phyloP scores from a whole-genome alignment of 2,888 invertebrate genomes.

The Sialis fuliginosa region DNA sequence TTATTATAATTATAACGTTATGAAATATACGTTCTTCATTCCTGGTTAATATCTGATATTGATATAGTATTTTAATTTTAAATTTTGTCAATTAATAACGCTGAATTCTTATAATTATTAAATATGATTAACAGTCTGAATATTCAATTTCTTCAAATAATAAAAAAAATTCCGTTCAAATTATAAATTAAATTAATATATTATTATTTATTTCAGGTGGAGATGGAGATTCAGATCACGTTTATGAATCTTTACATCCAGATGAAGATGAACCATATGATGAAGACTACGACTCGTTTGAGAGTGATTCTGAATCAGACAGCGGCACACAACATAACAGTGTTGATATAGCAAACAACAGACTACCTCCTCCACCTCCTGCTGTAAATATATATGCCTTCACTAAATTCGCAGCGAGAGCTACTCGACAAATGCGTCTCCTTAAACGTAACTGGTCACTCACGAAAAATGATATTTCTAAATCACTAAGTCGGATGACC shows the following conservation, averaged over 20 bases:
- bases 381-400: conserved; percentile 41
- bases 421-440: conserved; percentile 41
- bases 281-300: conserved; percentile 56
- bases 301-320: conserved; percentile 46
- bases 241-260: conserved; percentile 45
- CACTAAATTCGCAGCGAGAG: conserved; percentile 42
- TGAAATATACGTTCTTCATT: too few species aligned
- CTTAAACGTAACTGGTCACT: conserved; percentile 42
- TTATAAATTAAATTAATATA: too few species aligned
- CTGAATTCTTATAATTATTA: too few species aligned
- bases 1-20: too few species aligned
- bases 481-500: conserved; percentile 29
- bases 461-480: conserved; percentile 37
- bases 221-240: conserved; percentile 47
- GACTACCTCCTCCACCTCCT: conserved; percentile 41
- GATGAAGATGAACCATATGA: conserved; percentile 18
- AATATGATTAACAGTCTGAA: background rate
- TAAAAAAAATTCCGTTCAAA: background rate
- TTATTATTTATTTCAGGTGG: conserved; percentile 29
- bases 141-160: background rate
- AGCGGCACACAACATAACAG: conserved; percentile 23
- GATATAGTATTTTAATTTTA: too few species aligned
- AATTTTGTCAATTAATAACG: too few species aligned
- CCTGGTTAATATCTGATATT: too few species aligned
- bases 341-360: conserved; percentile 30